These are phyloP conservation scores for Tridacna gigas DNA, from an alignment of 2,888 invertebrate species.

Conservation along the genomic window DNA sequence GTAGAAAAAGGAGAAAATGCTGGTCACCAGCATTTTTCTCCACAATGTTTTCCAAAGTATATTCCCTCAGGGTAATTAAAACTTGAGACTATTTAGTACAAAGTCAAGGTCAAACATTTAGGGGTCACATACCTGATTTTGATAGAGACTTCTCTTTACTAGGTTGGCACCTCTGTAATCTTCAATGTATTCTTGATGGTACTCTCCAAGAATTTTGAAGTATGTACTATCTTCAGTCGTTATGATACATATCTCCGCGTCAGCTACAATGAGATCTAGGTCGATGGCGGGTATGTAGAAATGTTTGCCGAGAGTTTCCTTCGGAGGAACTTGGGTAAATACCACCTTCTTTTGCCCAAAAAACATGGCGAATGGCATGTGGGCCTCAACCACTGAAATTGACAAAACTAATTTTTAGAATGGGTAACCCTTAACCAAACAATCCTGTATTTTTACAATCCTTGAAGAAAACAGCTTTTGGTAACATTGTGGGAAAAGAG, in stretches of 20 bases:
- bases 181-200: slow-evolving; percentile 30
- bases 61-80: too few relatives aligned
- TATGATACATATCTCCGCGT: slow-evolving; percentile 16
- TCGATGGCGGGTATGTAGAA: slow-evolving; percentile 45
- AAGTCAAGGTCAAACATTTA: too few relatives aligned
- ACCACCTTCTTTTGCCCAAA: not conserved
- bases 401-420: too few relatives aligned
- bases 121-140: slow-evolving; percentile 1
- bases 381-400: not conserved
- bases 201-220: slow-evolving; percentile 43
- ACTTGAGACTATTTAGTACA: too few relatives aligned
- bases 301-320: slow-evolving; percentile 36
- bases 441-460: too few relatives aligned
- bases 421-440: too few relatives aligned
- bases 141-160: not conserved
- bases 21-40: too few relatives aligned
- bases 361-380: slow-evolving; percentile 21
- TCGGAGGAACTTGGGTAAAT: slow-evolving; percentile 38
- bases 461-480: too few relatives aligned
- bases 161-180: not conserved
- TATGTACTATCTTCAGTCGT: slow-evolving; percentile 52
- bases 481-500: too few relatives aligned
- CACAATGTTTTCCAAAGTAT: too few relatives aligned
- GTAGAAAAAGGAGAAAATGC: too few relatives aligned
- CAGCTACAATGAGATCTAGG: not conserved